Base-by-base conservation (phyloP, 2,888 invertebrate species). In the Tachystola acroxantha region DNA sequence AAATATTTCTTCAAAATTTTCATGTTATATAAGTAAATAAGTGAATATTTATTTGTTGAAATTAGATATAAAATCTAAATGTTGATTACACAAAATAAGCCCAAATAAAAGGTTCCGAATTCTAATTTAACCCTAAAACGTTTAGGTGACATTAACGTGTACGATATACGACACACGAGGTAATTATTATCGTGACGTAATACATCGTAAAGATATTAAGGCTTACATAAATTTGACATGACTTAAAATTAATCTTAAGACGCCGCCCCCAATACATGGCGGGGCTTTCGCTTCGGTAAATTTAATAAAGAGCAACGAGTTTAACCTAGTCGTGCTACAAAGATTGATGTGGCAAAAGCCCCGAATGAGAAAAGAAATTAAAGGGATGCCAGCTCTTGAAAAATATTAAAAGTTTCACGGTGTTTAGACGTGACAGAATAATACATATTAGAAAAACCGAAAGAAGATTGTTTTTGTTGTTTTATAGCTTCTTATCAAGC, bases 271-370 rank as follows among this genome's bases (percentile, higher is more conserved):
- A 57, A 69, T 68, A 65, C 61, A 62, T 57, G 61, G 57, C 58
- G 10, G 34, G 50, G 58, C 50, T 49, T 57, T 53, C 54, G 67
- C 62, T 66, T 64, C 56, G 53, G 57, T 60, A 65, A 75, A 78
- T 81, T 81, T 82, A 82, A 82, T 82, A 82, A 79, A 80, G 76
- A 73, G 57, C 55, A 50, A 54, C 56, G 53, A 58, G 53, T 48
- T 52, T 63, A 60, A 63, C 67, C 58, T 56, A 57, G 50, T 51
- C 59, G 57, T 53, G 53, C 53, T 57, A 58, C 61, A 46, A 76
- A 79, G 81, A 82, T 82, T 81, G 80, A 82, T 81, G 79, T 67
- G 57, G 48, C 57, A 46, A 63, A 68, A 63, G 65, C 53, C 55
- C 53, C 57, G 48, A 55, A 58, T 50, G 56, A 61, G 57, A 51